Evolutionary conservation across 2,113 vertebrate species (phyloP), one percentile per base, ranked within the genome.

Genomic region (Sylvia atricapilla): DNA sequence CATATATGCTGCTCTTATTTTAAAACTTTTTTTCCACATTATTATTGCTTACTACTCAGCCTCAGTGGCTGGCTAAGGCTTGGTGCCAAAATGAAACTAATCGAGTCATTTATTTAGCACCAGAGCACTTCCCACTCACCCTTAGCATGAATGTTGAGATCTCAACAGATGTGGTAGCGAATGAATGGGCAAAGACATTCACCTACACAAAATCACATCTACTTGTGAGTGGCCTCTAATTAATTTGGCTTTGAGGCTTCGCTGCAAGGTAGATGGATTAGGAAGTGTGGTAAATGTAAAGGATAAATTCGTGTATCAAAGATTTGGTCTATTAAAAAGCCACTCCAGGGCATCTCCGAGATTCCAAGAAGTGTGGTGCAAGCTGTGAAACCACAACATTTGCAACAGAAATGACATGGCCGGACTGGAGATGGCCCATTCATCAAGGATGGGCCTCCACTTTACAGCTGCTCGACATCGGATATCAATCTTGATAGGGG

Each of bases 141-240:
- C 79, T 66, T 20, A n/a, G 80, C 8, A 4, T 11, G 27, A 25
- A 31, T 11, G 7, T 12, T 11, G 17, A 74, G 84, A 47, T 76
- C 75, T 86, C 56, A 7, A 78, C 77, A 94, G 96, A 95, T 33
- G 73, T 43, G 75, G 70, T 9, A 8, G 64, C 58, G 84, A 92
- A 89, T 53, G 73, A 92, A 84, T 35, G 84, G 77, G 94, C 19
- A 39, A 83, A 80, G 77, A 76, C 93, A 89, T 89, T 81, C 94
- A 84, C 89, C 91, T 67, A 70, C 85, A 62, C 37, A 27, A 76
- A 77, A 91, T 82, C 78, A 6, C 66, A 39, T 75, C 84, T 76
- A 2, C 87, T 78, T 89, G 90, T 96, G 96, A 94, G 96, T 96
- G 96, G 96, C 95, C 94, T 91, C 55, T 87, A 85, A 94, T 87